A percentile compares a stretch with the other conserved stretches of the same genome.
Evolutionary conservation across 2,888 invertebrate genomes (phyloP).

Genomic region (Drosophila macrothrix): DNA sequence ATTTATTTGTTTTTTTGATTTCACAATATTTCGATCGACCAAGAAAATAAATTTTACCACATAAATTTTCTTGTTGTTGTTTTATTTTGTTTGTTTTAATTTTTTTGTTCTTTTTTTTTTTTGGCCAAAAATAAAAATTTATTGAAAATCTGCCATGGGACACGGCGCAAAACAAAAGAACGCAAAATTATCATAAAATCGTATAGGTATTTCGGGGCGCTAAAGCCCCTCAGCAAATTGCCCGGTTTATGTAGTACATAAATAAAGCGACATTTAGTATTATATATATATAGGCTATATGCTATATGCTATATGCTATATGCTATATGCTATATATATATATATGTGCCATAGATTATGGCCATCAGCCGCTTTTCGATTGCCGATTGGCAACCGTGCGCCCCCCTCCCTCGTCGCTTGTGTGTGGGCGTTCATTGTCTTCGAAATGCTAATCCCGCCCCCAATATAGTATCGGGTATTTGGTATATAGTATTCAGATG

Average conservation of each 20-base stretch:
- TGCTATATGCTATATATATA: slow-evolving; percentile 1
- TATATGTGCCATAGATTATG: slow-evolving; percentile 15
- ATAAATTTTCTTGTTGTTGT: slow-evolving; percentile 61
- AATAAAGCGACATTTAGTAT: slow-evolving; percentile 18
- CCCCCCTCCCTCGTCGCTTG: not conserved
- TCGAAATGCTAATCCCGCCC: slow-evolving; percentile 33
- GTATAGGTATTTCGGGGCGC: slow-evolving; percentile 38
- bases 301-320: not conserved
- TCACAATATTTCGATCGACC: slow-evolving; percentile 81
- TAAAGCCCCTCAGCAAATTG: slow-evolving; percentile 24
- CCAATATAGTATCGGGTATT: not conserved
- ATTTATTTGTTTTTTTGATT: slow-evolving; percentile 80
- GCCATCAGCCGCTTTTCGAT: slow-evolving; percentile 45
- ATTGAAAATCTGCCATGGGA: slow-evolving; percentile 64
- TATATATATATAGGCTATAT: not conserved
- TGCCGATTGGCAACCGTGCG: slow-evolving; percentile 44
- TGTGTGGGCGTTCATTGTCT: slow-evolving; percentile 53
- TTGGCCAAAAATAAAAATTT: slow-evolving; percentile 48
- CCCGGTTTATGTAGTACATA: slow-evolving; percentile 18
- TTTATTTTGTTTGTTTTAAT: slow-evolving; percentile 23
- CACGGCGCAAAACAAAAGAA: slow-evolving; percentile 60
- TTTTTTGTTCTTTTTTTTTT: slow-evolving; percentile 15
- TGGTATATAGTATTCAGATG: not conserved
- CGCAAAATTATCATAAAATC: slow-evolving; percentile 68
- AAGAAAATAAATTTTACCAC: slow-evolving; percentile 72